These are phyloP conservation scores for Typhlichthys eigenmanni DNA, from an alignment of 2,797 vertebrate genomes.

Conservation along the genomic window DNA sequence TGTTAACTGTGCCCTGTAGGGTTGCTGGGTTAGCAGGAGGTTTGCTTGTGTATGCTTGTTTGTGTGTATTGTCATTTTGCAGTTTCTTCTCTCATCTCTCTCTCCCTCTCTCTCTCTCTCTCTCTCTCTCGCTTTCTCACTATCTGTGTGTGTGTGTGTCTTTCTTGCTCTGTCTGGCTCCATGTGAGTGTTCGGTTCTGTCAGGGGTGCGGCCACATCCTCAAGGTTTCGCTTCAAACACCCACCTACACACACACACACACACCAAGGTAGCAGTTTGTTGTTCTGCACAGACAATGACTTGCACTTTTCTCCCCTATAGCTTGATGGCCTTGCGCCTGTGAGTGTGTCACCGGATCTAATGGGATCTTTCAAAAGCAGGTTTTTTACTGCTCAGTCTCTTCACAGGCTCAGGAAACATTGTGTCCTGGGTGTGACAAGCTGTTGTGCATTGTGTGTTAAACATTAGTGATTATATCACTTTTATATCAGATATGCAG, in stretches of 20 bases:
- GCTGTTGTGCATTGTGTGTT: constrained; percentile 14
- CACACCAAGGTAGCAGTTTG: constrained; percentile 66
- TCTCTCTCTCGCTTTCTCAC: constrained; percentile 15
- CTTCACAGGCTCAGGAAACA: constrained; percentile 31
- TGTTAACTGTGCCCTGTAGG: constrained; percentile 56
- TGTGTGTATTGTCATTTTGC: constrained; percentile 15
- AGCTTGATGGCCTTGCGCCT: constrained; percentile 54
- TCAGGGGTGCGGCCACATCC: constrained; percentile 65
- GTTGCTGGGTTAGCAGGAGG: constrained; percentile 40
- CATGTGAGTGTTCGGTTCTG: constrained; percentile 50
- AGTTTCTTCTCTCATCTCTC: constrained; percentile 30
- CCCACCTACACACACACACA: constrained; percentile 1
- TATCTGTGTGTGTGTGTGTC: not conserved
- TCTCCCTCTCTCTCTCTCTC: constrained; percentile 16
- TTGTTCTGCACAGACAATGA: constrained; percentile 68
- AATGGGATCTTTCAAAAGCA: constrained; percentile 59
- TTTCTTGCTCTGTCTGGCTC: constrained; percentile 15
- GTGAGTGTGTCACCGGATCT: constrained; percentile 80
- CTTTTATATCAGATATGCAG: constrained; percentile 3
- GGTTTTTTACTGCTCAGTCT: constrained; percentile 28
- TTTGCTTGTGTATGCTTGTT: constrained; percentile 39
- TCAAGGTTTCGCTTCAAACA: constrained; percentile 65
- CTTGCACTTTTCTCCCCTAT: constrained; percentile 73
- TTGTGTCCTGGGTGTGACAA: not conserved
- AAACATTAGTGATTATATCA: constrained; percentile 51